These are phyloP conservation scores for Ernsta delagoae DNA, from an alignment of 2,888 invertebrate species.

Conservation along the genomic window DNA sequence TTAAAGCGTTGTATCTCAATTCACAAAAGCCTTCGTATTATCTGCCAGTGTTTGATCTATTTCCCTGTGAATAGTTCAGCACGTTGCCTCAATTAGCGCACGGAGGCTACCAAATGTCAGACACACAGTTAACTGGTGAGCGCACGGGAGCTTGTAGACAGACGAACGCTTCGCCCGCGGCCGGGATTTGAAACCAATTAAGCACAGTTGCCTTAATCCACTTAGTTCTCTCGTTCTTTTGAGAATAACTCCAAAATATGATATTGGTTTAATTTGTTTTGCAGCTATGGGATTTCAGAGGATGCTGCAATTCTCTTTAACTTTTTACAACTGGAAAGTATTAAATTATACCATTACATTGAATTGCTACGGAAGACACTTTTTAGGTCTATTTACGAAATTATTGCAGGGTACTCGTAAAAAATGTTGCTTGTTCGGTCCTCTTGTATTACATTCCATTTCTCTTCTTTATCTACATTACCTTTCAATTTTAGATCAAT, in stretches of 20 bases:
- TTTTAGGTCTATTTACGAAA: too few relatives aligned
- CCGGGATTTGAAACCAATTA: constrained; percentile 25
- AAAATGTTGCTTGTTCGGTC: too few relatives aligned
- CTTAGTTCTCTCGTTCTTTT: constrained; percentile 13
- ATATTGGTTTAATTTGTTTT: constrained; percentile 20
- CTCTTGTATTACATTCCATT: too few relatives aligned
- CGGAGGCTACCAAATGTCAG: constrained; percentile 1
- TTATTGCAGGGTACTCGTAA: too few relatives aligned
- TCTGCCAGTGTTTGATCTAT: not conserved
- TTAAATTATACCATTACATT: not conserved
- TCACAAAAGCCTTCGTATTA: too few relatives aligned
- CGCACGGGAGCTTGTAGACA: not conserved
- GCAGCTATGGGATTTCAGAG: not conserved
- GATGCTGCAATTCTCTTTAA: not conserved
- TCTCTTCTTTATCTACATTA: too few relatives aligned
- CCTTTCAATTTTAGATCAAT: too few relatives aligned
- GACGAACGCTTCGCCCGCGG: constrained; percentile 12
- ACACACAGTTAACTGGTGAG: constrained; percentile 5
- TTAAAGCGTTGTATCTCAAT: too few relatives aligned
- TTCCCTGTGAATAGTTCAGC: constrained; percentile 2
- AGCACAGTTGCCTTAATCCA: constrained; percentile 25
- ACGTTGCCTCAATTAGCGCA: not conserved
- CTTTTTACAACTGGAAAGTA: not conserved
- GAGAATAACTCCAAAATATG: constrained; percentile 4
- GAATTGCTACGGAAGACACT: too few relatives aligned